Percentiles rank a stretch among this genome's conserved stretches.
Evolutionary conservation across 2,113 vertebrate species (phyloP).

Genomic region (Apeltes quadracus): DNA sequence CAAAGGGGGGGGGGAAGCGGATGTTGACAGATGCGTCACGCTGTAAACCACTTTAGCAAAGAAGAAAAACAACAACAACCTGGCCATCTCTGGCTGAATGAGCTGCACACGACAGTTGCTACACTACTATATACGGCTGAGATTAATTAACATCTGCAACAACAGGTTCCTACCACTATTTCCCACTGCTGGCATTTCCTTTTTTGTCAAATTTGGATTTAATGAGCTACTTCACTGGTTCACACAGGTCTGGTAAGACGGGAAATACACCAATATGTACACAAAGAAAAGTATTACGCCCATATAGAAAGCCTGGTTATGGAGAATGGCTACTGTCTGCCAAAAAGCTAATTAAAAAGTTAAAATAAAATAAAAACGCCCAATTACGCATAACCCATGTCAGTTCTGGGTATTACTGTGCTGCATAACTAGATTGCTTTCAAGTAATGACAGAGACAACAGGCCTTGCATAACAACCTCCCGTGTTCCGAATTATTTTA

Average conservation of each 20-base stretch:
- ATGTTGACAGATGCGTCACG: not conserved
- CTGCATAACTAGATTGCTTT: slow-evolving; percentile 18
- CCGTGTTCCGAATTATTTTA: slow-evolving; percentile 17
- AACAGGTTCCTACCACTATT: not conserved
- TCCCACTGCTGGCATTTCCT: not conserved
- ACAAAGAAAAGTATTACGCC: not conserved
- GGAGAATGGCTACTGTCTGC: not conserved
- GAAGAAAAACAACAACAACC: not conserved
- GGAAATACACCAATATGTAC: not conserved
- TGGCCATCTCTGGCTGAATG: not conserved
- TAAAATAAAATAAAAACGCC: too few species aligned
- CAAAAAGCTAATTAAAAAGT: not conserved
- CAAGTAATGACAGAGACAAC: slow-evolving; percentile 24
- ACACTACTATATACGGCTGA: too few species aligned
- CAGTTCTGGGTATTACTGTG: not conserved
- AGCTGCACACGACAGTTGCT: not conserved
- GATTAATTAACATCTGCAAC: not conserved
- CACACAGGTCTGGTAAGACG: not conserved
- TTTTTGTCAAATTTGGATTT: not conserved
- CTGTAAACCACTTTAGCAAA: slow-evolving; percentile 10
- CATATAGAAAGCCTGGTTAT: not conserved
- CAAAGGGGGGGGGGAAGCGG: not conserved
- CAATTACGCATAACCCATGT: too few species aligned
- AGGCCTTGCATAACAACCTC: slow-evolving; percentile 24
- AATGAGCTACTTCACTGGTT: not conserved